Evolutionary conservation across 2,888 invertebrate genomes (phyloP).

Genomic region (Lagria hirta): DNA sequence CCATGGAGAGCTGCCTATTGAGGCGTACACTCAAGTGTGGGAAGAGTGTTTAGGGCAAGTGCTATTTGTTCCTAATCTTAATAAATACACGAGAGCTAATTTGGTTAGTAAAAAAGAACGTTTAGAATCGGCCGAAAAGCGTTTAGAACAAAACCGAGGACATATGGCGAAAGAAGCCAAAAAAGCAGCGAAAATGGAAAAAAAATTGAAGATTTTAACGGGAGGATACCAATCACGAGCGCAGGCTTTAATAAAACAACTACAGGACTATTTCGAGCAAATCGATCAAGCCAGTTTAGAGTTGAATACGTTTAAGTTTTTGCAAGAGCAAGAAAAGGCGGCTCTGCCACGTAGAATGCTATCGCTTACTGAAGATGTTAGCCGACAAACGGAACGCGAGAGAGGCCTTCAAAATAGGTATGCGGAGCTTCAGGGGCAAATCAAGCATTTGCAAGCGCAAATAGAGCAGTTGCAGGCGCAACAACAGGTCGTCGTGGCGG

Average conservation of each 20-base stretch:
- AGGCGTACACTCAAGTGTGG: slow-evolving; percentile 92
- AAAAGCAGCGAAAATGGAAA: slow-evolving; percentile 95
- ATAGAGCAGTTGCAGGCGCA: slow-evolving; percentile 43
- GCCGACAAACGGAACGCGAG: slow-evolving; percentile 88
- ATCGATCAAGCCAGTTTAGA: slow-evolving; percentile 89
- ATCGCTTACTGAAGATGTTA: slow-evolving; percentile 89
- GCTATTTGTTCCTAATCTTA: slow-evolving; percentile 79
- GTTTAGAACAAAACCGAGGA: slow-evolving; percentile 87
- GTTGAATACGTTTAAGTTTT: slow-evolving; percentile 84
- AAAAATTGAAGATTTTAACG: slow-evolving; percentile 92
- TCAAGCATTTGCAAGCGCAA: slow-evolving; percentile 51
- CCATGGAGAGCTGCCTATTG: slow-evolving; percentile 89
- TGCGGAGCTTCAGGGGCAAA: slow-evolving; percentile 69
- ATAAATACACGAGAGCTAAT: slow-evolving; percentile 84
- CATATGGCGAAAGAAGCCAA: slow-evolving; percentile 98
- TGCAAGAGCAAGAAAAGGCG: slow-evolving; percentile 85
- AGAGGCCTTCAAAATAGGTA: slow-evolving; percentile 82
- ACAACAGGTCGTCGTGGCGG: slow-evolving; percentile 9
- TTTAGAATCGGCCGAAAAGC: slow-evolving; percentile 88
- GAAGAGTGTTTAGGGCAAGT: slow-evolving; percentile 94
- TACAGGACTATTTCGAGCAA: slow-evolving; percentile 84
- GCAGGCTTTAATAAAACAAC: slow-evolving; percentile 83
- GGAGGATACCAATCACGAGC: slow-evolving; percentile 81
- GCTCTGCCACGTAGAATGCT: slow-evolving; percentile 90
- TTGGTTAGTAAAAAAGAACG: slow-evolving; percentile 95